Percentiles rank a stretch among this genome's conserved stretches.
phyloP scores from a whole-genome alignment of 2,888 invertebrate genomes.

The Drosophila recens region DNA sequence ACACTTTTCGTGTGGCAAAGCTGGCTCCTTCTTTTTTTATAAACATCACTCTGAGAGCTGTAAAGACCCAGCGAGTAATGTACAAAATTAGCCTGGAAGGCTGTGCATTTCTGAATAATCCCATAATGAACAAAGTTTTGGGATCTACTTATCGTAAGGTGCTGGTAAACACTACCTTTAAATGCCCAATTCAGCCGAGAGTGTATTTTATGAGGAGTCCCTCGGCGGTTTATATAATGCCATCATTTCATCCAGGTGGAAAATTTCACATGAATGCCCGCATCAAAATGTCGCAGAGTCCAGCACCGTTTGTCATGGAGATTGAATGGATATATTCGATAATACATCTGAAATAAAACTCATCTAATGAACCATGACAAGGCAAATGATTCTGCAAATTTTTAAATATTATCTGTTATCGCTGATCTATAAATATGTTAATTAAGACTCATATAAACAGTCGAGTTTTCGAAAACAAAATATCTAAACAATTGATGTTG shows the following conservation, averaged over 20 bases:
- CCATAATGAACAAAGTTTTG: constrained; percentile 26
- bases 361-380: constrained; percentile 28
- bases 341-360: neutral
- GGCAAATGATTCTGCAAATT: neutral
- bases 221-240: neutral
- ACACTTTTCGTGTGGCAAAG: constrained; percentile 36
- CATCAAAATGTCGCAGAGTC: constrained; percentile 10
- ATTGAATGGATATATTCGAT: constrained; percentile 39
- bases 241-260: constrained; percentile 42
- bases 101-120: constrained; percentile 46
- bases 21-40: constrained; percentile 5
- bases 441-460: neutral
- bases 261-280: constrained; percentile 17
- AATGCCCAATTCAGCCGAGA: constrained; percentile 41
- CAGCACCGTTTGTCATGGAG: constrained; percentile 31
- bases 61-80: constrained; percentile 10
- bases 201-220: constrained; percentile 38
- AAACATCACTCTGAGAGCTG: constrained; percentile 2
- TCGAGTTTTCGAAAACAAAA: neutral
- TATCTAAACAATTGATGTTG: neutral
- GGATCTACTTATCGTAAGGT: constrained; percentile 3
- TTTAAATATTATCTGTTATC: neutral
- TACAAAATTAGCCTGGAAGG: constrained; percentile 36
- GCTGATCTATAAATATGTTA: constrained; percentile 17
- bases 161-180: constrained; percentile 23